Conservation (phyloP, 2,888 invertebrate genomes). For the Lepidonotus clava region DNA sequence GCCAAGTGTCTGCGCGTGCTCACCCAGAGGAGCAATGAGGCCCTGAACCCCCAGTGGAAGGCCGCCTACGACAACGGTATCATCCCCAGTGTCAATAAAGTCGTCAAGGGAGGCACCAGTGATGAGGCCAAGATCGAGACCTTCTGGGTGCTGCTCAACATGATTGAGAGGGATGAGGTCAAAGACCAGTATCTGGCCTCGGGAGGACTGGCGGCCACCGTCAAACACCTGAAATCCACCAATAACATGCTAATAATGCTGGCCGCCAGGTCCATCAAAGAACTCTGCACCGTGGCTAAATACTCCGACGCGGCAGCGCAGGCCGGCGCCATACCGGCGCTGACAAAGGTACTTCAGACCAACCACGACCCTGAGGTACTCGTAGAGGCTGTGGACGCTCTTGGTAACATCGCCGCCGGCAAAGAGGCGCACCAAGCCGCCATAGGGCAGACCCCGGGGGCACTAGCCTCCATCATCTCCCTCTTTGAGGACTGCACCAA, state of each 20-base stretch:
- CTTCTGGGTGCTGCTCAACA: slow-evolving; percentile 73
- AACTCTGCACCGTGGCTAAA: slow-evolving; percentile 68
- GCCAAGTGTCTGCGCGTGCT: slow-evolving; percentile 73
- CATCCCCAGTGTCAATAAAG: slow-evolving; percentile 74
- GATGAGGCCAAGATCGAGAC: slow-evolving; percentile 75
- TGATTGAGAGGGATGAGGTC: slow-evolving; percentile 71
- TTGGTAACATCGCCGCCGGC: slow-evolving; percentile 73
- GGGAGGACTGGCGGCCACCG: slow-evolving; percentile 70
- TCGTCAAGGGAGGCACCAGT: slow-evolving; percentile 70
- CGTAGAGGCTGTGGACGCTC: slow-evolving; percentile 71
- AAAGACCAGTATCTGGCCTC: slow-evolving; percentile 72
- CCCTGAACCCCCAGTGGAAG: slow-evolving; percentile 75
- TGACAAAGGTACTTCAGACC: slow-evolving; percentile 71
- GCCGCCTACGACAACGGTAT: slow-evolving; percentile 71
- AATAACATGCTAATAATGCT: slow-evolving; percentile 70
- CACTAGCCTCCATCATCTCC: slow-evolving; percentile 79
- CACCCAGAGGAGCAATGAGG: slow-evolving; percentile 68
- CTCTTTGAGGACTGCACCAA: slow-evolving; percentile 72
- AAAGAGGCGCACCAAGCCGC: slow-evolving; percentile 68
- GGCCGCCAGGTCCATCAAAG: slow-evolving; percentile 72
- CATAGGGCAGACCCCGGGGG: slow-evolving; percentile 69
- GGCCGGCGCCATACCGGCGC: slow-evolving; percentile 73
- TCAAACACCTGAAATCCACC: slow-evolving; percentile 72
- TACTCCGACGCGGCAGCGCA: slow-evolving; percentile 73
- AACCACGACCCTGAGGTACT: slow-evolving; percentile 73